Evolutionary conservation across 2,888 invertebrate genomes (phyloP).

Genomic region (Oxystoma pomonae): DNA sequence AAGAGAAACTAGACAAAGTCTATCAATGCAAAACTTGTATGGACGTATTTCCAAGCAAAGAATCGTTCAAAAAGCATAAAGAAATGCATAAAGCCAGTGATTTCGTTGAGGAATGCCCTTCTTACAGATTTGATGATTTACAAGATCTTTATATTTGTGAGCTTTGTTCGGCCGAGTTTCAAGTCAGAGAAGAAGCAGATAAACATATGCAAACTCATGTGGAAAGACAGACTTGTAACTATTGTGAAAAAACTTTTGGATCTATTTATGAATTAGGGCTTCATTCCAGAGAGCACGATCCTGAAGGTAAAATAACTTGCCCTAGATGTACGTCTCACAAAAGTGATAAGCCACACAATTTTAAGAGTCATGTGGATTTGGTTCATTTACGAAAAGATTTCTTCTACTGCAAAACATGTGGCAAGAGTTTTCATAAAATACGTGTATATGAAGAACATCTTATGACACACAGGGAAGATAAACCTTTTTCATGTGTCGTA

Average conservation of each 20-base stretch:
- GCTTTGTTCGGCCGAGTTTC: constrained; percentile 14
- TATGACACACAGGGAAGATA: constrained; percentile 34
- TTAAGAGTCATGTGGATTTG: constrained; percentile 54
- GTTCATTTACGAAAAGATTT: constrained; percentile 49
- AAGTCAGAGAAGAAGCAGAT: constrained; percentile 10
- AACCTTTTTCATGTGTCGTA: constrained; percentile 47
- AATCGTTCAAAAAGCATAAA: not conserved
- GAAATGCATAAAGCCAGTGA: constrained; percentile 42
- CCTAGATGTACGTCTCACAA: constrained; percentile 33
- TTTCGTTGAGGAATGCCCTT: constrained; percentile 14
- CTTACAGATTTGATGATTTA: constrained; percentile 16
- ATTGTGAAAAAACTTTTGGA: constrained; percentile 10
- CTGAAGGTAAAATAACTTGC: constrained; percentile 11
- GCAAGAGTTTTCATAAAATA: constrained; percentile 35
- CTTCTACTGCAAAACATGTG: constrained; percentile 32
- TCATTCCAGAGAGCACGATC: constrained; percentile 15
- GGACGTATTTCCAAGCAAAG: not conserved
- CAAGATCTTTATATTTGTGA: constrained; percentile 17
- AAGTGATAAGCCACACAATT: constrained; percentile 30
- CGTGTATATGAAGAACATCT: constrained; percentile 44
- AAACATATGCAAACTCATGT: constrained; percentile 13
- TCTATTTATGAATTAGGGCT: constrained; percentile 12
- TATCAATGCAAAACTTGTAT: constrained; percentile 15
- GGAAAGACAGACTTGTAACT: constrained; percentile 6
- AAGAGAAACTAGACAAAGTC: constrained; percentile 14